Evolutionary conservation across 30 jellyfish, hydroid and myxozoan genomes (phyloP).

Genomic region (Cassiopea xamachana): DNA sequence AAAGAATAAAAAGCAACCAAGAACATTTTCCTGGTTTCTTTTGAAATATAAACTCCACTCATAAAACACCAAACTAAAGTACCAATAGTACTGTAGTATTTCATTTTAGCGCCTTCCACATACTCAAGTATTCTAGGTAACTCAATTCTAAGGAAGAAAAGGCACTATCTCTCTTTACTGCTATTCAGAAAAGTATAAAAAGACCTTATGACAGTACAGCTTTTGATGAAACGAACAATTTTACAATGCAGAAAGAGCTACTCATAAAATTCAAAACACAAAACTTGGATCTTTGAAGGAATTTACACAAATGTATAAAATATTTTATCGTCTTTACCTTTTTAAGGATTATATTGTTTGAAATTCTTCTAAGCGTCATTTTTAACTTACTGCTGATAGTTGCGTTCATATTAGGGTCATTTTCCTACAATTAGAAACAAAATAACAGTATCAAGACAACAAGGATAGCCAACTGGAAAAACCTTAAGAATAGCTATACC

Average conservation of each 20-base stretch:
- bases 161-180: too few species aligned
- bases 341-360: constrained; percentile 78
- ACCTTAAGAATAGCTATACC: not conserved
- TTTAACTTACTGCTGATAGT: constrained; percentile 65
- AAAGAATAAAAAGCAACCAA: not conserved
- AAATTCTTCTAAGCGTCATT: constrained; percentile 75
- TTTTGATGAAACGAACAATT: too few species aligned
- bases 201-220: too few species aligned
- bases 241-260: too few species aligned
- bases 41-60: too few species aligned
- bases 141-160: too few species aligned
- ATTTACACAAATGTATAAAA: not conserved
- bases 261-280: not conserved
- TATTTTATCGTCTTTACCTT: constrained; percentile 33
- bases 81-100: too few species aligned
- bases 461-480: not conserved
- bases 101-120: too few species aligned
- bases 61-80: too few species aligned
- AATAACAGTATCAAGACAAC: not conserved
- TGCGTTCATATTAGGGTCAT: constrained; percentile 46
- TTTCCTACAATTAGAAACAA: constrained; percentile 15
- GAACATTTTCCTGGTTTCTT: too few species aligned
- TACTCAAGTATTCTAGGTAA: too few species aligned
- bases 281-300: not conserved
- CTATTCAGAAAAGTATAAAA: too few species aligned